Conservation (phyloP, 2,888 invertebrate genomes). For the Orthosia cruda region DNA sequence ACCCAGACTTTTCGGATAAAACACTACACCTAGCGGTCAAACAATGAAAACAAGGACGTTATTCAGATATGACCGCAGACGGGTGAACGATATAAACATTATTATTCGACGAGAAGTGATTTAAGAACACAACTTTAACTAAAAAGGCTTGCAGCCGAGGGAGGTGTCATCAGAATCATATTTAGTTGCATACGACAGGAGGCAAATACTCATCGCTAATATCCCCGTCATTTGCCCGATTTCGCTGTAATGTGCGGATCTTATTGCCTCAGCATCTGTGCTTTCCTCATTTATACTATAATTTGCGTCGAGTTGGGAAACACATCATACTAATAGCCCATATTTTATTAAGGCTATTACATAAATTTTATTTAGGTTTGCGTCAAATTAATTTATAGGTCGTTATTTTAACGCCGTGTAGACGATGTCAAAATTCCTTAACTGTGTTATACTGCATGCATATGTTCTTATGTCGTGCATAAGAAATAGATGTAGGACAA, state of each 20-base stretch:
- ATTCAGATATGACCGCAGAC: neutral
- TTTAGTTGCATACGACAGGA: conserved; percentile 75
- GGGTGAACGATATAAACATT: neutral
- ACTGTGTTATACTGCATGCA: conserved; percentile 25
- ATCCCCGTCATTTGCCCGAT: conserved; percentile 77
- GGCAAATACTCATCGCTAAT: conserved; percentile 80
- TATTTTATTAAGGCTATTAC: conserved; percentile 73
- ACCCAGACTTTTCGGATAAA: conserved; percentile 28
- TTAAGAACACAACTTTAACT: conserved; percentile 30
- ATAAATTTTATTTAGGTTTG: conserved; percentile 73
- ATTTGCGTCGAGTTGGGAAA: conserved; percentile 80
- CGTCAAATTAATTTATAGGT: conserved; percentile 71
- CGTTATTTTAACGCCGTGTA: conserved; percentile 64
- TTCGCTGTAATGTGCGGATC: conserved; percentile 76
- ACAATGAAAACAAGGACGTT: neutral
- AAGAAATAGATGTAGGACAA: neutral
- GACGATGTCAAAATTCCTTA: conserved; percentile 62
- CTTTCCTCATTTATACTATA: conserved; percentile 82
- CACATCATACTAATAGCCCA: conserved; percentile 80
- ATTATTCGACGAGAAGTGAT: neutral
- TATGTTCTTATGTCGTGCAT: conserved; percentile 13
- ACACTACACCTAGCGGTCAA: conserved; percentile 21
- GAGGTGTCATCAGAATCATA: conserved; percentile 72
- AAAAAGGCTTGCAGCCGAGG: conserved; percentile 6
- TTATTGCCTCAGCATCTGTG: conserved; percentile 84